Base-by-base conservation (phyloP, 2,113 vertebrate genomes). In the Atrichornis clamosus region DNA sequence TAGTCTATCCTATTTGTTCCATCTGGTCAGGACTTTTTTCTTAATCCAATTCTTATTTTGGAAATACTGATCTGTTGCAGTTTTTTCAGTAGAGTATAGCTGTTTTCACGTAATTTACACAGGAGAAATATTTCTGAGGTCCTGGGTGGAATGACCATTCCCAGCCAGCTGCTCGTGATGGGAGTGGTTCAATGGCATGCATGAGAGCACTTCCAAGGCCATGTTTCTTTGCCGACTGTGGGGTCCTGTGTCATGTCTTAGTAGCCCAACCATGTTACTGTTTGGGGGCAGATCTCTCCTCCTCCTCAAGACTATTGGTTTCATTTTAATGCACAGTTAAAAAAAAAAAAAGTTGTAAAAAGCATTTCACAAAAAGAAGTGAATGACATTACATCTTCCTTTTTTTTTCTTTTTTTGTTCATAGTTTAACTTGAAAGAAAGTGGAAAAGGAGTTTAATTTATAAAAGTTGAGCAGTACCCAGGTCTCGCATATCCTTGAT, bases 71-170 rank as follows among this genome's bases (percentile, higher is more conserved):
- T 49, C 56, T 81, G 65, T 42, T 92, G 53, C 76, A 72, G 24
- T 39, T 83, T 93, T 80, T 74, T 86, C 47, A 52, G 69, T 56
- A 68, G 28, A 84, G 28, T 42, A 7, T 39, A 47, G 60, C 44
- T 2, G 0, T 93, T 94, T 93, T 91, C 77, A 93, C 0, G 0
- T 84, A 72, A 87, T 78, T 95, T 85, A 73, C 82, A 50, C 58
- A 76, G 65, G 41, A 92, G 77, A 84, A 85, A 44, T 68, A 78
- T 91, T 93, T 94, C 84, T 89, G 78, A 89, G 93, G 65, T 76
- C 87, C 77, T 82, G 87, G 46, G 58, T 94, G 65, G 91, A 95
- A 94, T 87, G 72, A 68, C 63, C 28, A 6, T 55, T 91, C 52
- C 68, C 72, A 68, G 73, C 59, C 84, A 84, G 84, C 62, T 89